A percentile compares a stretch with the other conserved stretches of the same genome.
phyloP scores from a whole-genome alignment of 1,140 invertebrate species.

The Diprion similis region DNA sequence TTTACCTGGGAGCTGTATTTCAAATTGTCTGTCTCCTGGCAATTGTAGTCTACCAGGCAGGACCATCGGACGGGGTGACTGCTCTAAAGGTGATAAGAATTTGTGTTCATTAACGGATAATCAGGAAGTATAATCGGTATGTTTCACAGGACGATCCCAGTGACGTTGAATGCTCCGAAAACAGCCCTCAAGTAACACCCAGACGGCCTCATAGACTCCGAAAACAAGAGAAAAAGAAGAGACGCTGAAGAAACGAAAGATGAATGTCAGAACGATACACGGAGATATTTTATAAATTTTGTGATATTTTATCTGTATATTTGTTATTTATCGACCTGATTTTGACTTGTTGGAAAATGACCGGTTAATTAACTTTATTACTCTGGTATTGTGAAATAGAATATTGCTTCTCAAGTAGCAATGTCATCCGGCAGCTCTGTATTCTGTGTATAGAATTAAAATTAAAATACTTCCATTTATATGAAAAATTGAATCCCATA shows the following conservation, averaged over 20 bases:
- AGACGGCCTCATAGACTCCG: constrained; percentile 55
- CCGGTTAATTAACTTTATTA: too few relatives aligned
- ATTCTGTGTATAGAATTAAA: too few relatives aligned
- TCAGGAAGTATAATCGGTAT: constrained; percentile 9
- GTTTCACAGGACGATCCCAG: constrained; percentile 56
- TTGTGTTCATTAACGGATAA: background rate
- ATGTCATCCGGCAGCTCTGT: too few relatives aligned
- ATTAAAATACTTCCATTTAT: too few relatives aligned
- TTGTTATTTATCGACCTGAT: too few relatives aligned
- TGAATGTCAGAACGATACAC: too few relatives aligned
- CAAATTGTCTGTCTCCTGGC: constrained; percentile 57
- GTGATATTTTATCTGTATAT: too few relatives aligned
- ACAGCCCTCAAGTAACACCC: constrained; percentile 60
- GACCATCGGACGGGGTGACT: constrained; percentile 51
- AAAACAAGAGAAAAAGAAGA: constrained; percentile 60
- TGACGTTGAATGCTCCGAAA: constrained; percentile 59
- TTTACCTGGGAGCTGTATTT: constrained; percentile 58
- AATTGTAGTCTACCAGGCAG: constrained; percentile 54
- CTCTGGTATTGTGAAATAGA: too few relatives aligned
- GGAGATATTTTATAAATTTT: too few relatives aligned
- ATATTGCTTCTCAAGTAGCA: too few relatives aligned
- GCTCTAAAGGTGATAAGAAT: constrained; percentile 49
- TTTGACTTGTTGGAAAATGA: too few relatives aligned
- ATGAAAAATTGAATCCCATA: too few relatives aligned
- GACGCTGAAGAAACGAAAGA: constrained; percentile 37